Evolutionary conservation across 1,140 invertebrate genomes (phyloP).

Genomic region (Schlechtendalia chinensis): DNA sequence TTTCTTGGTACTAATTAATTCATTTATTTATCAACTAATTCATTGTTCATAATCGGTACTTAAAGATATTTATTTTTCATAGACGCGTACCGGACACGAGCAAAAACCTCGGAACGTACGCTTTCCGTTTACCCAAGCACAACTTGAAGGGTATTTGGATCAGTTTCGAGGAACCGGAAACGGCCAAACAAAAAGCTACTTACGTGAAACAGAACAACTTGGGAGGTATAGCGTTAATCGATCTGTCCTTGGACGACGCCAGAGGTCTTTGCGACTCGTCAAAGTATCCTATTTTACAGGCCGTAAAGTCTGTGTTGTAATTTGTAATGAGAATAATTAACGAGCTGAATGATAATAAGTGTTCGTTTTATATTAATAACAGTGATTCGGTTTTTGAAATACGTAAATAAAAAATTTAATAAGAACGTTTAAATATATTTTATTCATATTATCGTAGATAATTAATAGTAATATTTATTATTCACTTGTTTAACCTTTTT

Average conservation of each 20-base stretch:
- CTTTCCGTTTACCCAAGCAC: slow-evolving; percentile 70
- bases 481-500: no score
- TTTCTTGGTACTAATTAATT: no score
- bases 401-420: no score
- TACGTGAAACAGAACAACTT: slow-evolving; percentile 73
- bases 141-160: slow-evolving; percentile 78
- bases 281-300: slow-evolving; percentile 72
- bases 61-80: slow-evolving; percentile 56
- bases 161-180: slow-evolving; percentile 83
- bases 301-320: slow-evolving; percentile 60
- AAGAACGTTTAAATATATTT: no score
- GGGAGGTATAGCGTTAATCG: slow-evolving; percentile 77
- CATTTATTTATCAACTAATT: no score
- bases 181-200: slow-evolving; percentile 75
- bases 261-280: slow-evolving; percentile 71
- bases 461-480: no score
- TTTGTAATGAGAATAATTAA: no score
- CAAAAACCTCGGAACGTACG: slow-evolving; percentile 75
- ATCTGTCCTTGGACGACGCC: slow-evolving; percentile 81
- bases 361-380: no score
- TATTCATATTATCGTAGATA: no score
- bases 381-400: no score
- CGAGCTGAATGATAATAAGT: no score
- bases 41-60: neutral
- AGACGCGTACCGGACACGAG: slow-evolving; percentile 72